Evolutionary conservation across 2,888 invertebrate species (phyloP).

Genomic region (Schizotus pectinicornis): DNA sequence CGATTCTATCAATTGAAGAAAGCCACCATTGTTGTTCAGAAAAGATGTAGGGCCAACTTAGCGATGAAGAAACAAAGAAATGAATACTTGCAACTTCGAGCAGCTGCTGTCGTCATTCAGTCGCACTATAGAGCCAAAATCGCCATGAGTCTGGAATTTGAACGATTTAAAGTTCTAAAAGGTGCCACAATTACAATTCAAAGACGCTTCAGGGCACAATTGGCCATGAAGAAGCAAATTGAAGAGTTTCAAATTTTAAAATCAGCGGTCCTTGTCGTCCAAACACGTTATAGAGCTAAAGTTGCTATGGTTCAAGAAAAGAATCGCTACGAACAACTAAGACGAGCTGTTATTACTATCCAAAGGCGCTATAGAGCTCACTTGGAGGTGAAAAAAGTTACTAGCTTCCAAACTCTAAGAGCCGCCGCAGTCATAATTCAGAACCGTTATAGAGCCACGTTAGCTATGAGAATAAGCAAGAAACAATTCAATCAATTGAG

Average conservation of each 20-base stretch:
- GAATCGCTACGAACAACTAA: conserved; percentile 34
- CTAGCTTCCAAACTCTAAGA: conserved; percentile 26
- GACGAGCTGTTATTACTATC: conserved; percentile 13
- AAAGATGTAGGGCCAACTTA: conserved; percentile 50
- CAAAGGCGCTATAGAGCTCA: conserved; percentile 35
- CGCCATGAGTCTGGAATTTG: neutral
- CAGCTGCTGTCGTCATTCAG: no score
- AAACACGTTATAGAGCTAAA: conserved; percentile 58
- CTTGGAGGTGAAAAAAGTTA: conserved; percentile 3
- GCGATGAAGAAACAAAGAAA: neutral
- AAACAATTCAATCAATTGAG: conserved; percentile 52
- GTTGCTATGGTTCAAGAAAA: conserved; percentile 35
- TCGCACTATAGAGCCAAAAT: neutral
- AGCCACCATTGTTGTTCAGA: conserved; percentile 52
- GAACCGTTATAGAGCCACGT: conserved; percentile 54
- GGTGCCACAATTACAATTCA: conserved; percentile 48
- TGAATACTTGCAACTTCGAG: neutral
- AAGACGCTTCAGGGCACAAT: conserved; percentile 54
- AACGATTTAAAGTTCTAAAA: neutral
- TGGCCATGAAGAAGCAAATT: conserved; percentile 37
- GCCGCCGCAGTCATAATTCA: conserved; percentile 40
- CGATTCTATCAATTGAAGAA: conserved; percentile 48
- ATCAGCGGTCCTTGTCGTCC: conserved; percentile 54
- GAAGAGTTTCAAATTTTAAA: no score
- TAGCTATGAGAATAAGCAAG: conserved; percentile 50